phyloP scores from a whole-genome alignment of 2,113 vertebrate genomes.

The Pteruthius melanotis region DNA sequence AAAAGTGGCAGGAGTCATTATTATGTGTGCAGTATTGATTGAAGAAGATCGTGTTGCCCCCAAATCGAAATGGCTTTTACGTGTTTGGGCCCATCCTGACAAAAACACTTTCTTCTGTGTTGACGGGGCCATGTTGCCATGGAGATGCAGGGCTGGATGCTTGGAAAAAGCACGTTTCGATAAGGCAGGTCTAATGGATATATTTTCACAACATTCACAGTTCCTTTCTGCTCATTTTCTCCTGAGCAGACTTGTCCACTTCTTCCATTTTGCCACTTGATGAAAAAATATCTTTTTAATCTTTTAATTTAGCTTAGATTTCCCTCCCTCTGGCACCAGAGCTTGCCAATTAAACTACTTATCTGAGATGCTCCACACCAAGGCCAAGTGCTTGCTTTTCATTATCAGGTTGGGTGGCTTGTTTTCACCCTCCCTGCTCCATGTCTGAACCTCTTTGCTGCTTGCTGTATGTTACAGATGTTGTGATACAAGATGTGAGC shows the following conservation, averaged over 20 bases:
- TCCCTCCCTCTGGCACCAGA: constrained; percentile 39
- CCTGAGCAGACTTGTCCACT: constrained; percentile 54
- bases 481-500: background rate
- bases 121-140: constrained; percentile 70
- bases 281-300: constrained; percentile 68
- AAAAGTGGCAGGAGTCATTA: constrained; percentile 64
- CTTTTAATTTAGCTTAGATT: constrained; percentile 72
- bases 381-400: constrained; percentile 52
- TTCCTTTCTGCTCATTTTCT: constrained; percentile 69
- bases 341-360: constrained; percentile 67
- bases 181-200: constrained; percentile 71
- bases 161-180: constrained; percentile 66
- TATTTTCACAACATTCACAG: constrained; percentile 70
- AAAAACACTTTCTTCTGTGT: constrained; percentile 67
- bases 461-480: background rate
- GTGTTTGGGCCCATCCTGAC: constrained; percentile 71
- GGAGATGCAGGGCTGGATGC: constrained; percentile 64
- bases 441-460: constrained; percentile 10
- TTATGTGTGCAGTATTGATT: constrained; percentile 68
- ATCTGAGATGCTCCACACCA: constrained; percentile 45
- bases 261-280: constrained; percentile 65
- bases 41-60: constrained; percentile 65
- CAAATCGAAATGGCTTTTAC: constrained; percentile 71
- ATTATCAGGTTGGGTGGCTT: constrained; percentile 40
- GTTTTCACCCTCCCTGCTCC: constrained; percentile 28